Evolutionary conservation across 2,888 invertebrate species (phyloP), one percentile per base, ranked within the genome.

Genomic region (Tanaodytes sp.): DNA sequence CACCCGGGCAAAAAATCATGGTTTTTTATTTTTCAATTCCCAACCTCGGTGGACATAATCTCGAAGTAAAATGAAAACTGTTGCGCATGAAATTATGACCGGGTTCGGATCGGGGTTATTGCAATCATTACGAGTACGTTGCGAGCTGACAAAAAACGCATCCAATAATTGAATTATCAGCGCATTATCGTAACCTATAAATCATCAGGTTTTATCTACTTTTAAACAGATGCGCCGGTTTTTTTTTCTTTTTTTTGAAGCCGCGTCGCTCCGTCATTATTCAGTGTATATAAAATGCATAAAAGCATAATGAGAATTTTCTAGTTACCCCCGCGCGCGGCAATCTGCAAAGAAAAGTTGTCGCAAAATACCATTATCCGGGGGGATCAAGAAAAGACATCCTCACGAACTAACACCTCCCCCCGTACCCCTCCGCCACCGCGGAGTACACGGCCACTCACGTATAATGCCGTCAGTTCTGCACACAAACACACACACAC

Each of bases 291-390:
- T 59, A 64, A 64, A 59, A 51, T 64, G 55, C 54, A 57, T 64
- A 61, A 64, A 58, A 61, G 61, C 54, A 51, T 70, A 70, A 70
- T 70, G 61, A 64, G 61, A 65, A 69, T 12, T 51, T 70, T 55
- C 54, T 23, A 54, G 61, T 55, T 33, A 40, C 39, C 55, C 61
- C n/a, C n/a, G n/a, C 39, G 42, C 63, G 23, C 46, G 9, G 46
- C 55, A 70, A 70, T 65, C 69, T 59, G 42, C 42, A 71, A 71
- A 71, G 63, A 62, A 66, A 71, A 71, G 70, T 66, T 71, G 66
- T 66, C 71, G 49, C 65, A 65, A 71, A 66, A 71, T 71, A 62
- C 66, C 71, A 71, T 71, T 71, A 71, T 62, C 71, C 66, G 19
- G 23, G n/a, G 54, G 71, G 66, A 71, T 71, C 71, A 71, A 49